Conservation (phyloP, 2,888 invertebrate genomes). For the Heliconius sara region DNA sequence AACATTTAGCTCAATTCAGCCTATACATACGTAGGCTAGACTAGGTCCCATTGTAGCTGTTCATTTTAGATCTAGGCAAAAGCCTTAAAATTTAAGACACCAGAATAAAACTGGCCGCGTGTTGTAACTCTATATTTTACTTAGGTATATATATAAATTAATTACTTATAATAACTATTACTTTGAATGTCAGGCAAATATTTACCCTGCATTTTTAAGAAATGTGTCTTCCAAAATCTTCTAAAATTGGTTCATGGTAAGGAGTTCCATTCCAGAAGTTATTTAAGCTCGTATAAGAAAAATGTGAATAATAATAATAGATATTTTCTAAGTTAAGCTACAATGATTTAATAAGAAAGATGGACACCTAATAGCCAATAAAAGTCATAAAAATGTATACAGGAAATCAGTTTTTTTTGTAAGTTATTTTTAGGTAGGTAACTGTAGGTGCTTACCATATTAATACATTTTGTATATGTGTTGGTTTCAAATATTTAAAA, state of each 20-base stretch:
- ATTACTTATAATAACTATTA: conserved; percentile 63
- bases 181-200: conserved; percentile 73
- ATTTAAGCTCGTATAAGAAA: conserved; percentile 42
- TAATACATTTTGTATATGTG: not conserved
- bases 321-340: conserved; percentile 6
- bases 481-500: not conserved
- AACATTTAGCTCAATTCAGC: conserved; percentile 25
- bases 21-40: conserved; percentile 47
- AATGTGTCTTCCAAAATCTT: conserved; percentile 65
- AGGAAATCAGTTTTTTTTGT: conserved; percentile 11
- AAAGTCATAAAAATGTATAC: not conserved
- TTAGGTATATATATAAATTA: conserved; percentile 46
- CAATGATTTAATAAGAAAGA: not conserved
- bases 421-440: not conserved
- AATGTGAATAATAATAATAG: conserved; percentile 35
- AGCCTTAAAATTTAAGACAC: conserved; percentile 51
- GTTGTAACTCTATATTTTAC: conserved; percentile 43
- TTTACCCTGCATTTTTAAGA: conserved; percentile 79
- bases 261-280: conserved; percentile 51
- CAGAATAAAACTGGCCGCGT: conserved; percentile 51
- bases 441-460: not conserved
- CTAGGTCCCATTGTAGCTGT: conserved; percentile 54
- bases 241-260: conserved; percentile 68
- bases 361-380: not conserved
- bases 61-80: conserved; percentile 52